phyloP scores from a whole-genome alignment of 92 coral and sea anemone genomes.

The Montipora capitata region DNA sequence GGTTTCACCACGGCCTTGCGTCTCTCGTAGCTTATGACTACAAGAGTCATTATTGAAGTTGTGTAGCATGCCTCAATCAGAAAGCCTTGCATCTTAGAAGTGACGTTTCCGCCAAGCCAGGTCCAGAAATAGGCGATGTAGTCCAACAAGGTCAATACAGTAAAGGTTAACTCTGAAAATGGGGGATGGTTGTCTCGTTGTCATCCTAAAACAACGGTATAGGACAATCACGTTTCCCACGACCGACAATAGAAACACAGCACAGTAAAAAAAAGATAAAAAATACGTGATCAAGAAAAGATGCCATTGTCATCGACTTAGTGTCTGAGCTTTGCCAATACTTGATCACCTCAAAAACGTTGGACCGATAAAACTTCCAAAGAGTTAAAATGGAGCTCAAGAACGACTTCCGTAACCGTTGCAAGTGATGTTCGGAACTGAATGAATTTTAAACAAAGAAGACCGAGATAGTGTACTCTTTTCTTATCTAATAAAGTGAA shows the following conservation, averaged over 20 bases:
- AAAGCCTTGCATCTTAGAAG: conserved; percentile 53
- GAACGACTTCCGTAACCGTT: too few relatives aligned
- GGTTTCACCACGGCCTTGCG: conserved; percentile 38
- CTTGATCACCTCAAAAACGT: too few relatives aligned
- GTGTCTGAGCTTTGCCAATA: too few relatives aligned
- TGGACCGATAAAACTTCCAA: too few relatives aligned
- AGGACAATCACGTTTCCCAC: conserved; percentile 21
- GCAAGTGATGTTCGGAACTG: too few relatives aligned
- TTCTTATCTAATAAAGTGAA: too few relatives aligned
- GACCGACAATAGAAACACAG: background rate
- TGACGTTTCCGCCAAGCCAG: conserved; percentile 59
- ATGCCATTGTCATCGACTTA: background rate
- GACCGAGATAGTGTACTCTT: too few relatives aligned
- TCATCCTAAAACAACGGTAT: background rate
- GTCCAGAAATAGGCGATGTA: conserved; percentile 29
- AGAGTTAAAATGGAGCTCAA: too few relatives aligned
- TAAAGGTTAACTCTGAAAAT: conserved; percentile 49
- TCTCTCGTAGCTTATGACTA: conserved; percentile 44
- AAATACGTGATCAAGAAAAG: background rate
- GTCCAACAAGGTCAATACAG: conserved; percentile 37
- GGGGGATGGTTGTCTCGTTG: conserved; percentile 5
- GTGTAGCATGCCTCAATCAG: conserved; percentile 63
- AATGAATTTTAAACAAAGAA: too few relatives aligned
- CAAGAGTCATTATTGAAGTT: conserved; percentile 44
- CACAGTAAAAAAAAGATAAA: background rate